phyloP scores from a whole-genome alignment of 1,140 invertebrate genomes.

The Agraylea sexmaculata region DNA sequence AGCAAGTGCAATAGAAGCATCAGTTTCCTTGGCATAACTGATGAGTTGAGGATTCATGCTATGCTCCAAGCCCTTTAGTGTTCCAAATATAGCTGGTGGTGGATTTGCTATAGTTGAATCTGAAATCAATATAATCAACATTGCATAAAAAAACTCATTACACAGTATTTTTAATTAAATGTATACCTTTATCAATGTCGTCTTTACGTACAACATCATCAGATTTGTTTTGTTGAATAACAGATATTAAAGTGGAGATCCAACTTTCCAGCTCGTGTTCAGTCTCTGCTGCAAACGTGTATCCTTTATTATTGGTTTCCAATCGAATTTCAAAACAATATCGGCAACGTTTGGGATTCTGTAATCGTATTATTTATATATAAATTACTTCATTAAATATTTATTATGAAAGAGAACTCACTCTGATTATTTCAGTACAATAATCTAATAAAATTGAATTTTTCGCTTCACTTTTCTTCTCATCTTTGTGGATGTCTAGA shows the following conservation, averaged over 20 bases:
- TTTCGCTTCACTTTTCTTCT: constrained; percentile 80
- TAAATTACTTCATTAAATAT: not conserved
- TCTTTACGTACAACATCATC: constrained; percentile 41
- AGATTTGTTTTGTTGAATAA: constrained; percentile 63
- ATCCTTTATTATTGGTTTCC: constrained; percentile 69
- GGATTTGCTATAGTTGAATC: constrained; percentile 42
- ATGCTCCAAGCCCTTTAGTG: constrained; percentile 74
- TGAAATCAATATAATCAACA: constrained; percentile 9
- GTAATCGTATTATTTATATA: constrained; percentile 21
- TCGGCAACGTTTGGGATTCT: constrained; percentile 77
- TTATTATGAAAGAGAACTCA: constrained; percentile 30
- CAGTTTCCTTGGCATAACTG: constrained; percentile 82
- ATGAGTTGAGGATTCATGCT: constrained; percentile 83
- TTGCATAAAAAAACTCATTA: constrained; percentile 9
- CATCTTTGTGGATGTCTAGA: constrained; percentile 85
- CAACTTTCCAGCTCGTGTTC: constrained; percentile 79
- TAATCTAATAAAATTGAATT: constrained; percentile 88
- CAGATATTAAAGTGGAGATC: constrained; percentile 47
- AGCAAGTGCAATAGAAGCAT: constrained; percentile 67
- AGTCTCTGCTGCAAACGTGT: constrained; percentile 74
- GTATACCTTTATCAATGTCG: constrained; percentile 15
- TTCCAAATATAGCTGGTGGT: constrained; percentile 52
- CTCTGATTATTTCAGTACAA: constrained; percentile 75
- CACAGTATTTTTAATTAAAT: not conserved
- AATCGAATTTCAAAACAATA: constrained; percentile 81